Evolutionary conservation across 2,797 vertebrate species (phyloP).

Genomic region (Saxicola maurus): DNA sequence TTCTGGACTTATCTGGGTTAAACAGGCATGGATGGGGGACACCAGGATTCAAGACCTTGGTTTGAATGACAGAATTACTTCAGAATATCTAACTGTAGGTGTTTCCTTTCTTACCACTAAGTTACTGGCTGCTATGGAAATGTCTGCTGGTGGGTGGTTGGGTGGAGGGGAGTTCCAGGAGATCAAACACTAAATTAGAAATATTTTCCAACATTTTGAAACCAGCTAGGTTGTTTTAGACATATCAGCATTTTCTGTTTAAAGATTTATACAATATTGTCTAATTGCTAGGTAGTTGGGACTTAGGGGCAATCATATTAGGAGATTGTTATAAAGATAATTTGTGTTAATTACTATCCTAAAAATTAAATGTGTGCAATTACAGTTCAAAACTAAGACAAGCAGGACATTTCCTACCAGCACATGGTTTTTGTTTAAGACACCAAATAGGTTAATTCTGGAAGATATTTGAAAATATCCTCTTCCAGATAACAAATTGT

Average conservation of each 20-base stretch:
- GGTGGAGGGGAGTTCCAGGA: neutral
- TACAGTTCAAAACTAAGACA: neutral
- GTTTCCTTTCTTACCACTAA: neutral
- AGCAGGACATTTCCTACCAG: neutral
- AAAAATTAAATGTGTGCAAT: neutral
- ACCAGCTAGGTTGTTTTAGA: neutral
- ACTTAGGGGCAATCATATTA: neutral
- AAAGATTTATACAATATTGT: neutral
- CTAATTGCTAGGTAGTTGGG: neutral
- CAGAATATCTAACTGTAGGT: neutral
- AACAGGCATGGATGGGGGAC: neutral
- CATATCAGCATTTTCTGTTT: neutral
- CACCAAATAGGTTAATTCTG: neutral
- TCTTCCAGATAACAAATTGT: neutral
- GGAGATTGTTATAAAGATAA: neutral
- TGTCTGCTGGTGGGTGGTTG: rapidly evolving
- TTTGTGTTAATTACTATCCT: no score
- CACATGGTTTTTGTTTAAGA: neutral
- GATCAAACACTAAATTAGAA: neutral
- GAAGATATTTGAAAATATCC: neutral
- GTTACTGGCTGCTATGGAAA: neutral
- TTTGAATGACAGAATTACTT: neutral
- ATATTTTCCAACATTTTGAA: neutral
- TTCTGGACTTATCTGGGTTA: neutral
- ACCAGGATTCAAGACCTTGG: neutral